phyloP scores from a whole-genome alignment of 1,140 invertebrate species.

The Zaprionus nigranus region DNA sequence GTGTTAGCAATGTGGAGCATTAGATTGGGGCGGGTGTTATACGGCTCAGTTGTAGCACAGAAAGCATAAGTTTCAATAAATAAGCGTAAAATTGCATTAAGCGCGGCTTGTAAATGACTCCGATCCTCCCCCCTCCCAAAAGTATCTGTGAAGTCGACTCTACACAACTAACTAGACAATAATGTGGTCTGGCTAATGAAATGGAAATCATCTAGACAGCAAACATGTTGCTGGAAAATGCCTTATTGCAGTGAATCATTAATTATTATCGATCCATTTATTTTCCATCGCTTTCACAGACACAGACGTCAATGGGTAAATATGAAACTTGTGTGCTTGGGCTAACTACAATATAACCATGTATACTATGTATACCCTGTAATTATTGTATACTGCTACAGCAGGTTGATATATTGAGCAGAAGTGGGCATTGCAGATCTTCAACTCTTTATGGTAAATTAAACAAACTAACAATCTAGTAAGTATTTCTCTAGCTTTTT shows the following conservation, averaged over 20 bases:
- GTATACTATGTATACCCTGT: background rate
- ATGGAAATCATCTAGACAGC: background rate
- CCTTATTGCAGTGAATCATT: background rate
- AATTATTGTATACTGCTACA: background rate
- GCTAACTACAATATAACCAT: background rate
- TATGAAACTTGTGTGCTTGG: background rate
- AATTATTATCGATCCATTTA: conserved; percentile 12
- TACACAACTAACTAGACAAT: background rate
- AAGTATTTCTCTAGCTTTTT: background rate
- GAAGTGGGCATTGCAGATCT: background rate
- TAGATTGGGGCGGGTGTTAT: conserved; percentile 16
- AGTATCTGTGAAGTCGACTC: too few relatives aligned
- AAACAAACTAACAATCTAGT: background rate
- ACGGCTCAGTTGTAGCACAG: background rate
- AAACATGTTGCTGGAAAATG: conserved; percentile 5
- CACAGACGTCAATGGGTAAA: background rate
- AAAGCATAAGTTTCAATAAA: background rate
- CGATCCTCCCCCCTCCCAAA: too few relatives aligned
- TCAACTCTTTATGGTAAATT: background rate
- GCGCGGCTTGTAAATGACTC: background rate
- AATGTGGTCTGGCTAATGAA: background rate
- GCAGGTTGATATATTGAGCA: background rate
- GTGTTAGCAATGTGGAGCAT: conserved; percentile 24
- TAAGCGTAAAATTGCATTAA: background rate
- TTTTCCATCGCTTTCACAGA: conserved; percentile 8